These are phyloP conservation scores for Leptinotarsa peninsularis DNA, from an alignment of 2,888 invertebrate genomes.

Conservation along the genomic window DNA sequence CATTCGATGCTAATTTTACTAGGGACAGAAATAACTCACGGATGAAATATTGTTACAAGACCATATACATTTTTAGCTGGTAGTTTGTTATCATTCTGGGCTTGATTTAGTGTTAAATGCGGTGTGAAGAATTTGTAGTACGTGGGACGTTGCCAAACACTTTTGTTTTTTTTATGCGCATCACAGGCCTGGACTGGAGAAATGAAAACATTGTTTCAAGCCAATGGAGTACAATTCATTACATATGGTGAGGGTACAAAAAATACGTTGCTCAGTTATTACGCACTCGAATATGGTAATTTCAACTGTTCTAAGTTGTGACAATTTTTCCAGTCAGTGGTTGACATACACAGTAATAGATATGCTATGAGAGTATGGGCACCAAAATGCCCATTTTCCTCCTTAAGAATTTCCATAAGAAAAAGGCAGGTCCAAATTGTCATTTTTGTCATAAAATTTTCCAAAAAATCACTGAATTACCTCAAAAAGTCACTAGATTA, in stretches of 20 bases:
- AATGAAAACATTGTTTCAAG: conserved; percentile 6
- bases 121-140: conserved; percentile 18
- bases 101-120: conserved; percentile 10
- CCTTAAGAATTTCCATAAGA: no score
- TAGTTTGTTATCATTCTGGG: conserved; percentile 20
- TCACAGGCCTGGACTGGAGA: conserved; percentile 1
- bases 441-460: no score
- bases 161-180: conserved; percentile 11
- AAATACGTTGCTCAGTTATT: not conserved
- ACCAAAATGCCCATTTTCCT: no score
- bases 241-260: not conserved
- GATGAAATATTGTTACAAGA: conserved; percentile 5
- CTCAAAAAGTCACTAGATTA: no score
- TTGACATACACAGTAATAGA: no score
- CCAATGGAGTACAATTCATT: not conserved
- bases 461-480: no score
- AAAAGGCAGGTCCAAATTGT: no score
- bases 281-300: not conserved
- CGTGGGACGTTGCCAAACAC: conserved; percentile 18
- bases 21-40: conserved; percentile 3
- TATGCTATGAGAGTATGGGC: no score
- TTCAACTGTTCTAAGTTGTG: no score
- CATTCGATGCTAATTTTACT: conserved; percentile 10
- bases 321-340: no score
- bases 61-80: conserved; percentile 14